Evolutionary conservation across 2,888 invertebrate species (phyloP).

Genomic region (Polyommatus iphigenia): DNA sequence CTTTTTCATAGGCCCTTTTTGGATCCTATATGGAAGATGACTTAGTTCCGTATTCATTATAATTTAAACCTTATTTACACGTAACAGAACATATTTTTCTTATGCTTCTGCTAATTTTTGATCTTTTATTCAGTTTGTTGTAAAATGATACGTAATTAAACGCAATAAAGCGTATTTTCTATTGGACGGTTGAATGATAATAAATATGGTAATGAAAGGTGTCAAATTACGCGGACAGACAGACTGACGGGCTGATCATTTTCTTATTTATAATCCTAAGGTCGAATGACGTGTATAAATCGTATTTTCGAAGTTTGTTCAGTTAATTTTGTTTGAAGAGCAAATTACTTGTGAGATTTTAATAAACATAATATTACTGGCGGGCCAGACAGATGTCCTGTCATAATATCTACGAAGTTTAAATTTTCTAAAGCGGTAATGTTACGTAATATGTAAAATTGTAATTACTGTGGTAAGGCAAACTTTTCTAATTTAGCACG

Average conservation of each 20-base stretch:
- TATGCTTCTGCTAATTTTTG: not conserved
- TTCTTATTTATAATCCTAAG: conserved; percentile 61
- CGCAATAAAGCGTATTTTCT: not conserved
- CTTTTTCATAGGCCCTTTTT: not conserved
- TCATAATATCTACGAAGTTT: not conserved
- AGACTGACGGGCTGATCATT: conserved; percentile 64
- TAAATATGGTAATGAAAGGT: conserved; percentile 79
- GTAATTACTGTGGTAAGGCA: too few species aligned
- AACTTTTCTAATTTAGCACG: too few species aligned
- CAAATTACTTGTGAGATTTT: not conserved
- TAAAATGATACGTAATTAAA: not conserved
- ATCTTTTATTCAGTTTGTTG: not conserved
- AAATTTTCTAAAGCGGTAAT: too few species aligned
- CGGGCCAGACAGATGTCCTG: not conserved
- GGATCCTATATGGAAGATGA: not conserved
- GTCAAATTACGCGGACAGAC: conserved; percentile 73
- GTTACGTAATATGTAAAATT: too few species aligned
- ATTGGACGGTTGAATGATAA: conserved; percentile 49
- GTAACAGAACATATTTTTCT: not conserved
- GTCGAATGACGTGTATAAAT: conserved; percentile 62
- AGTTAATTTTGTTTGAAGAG: not conserved
- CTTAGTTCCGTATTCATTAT: not conserved
- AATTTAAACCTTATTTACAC: not conserved
- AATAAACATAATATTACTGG: not conserved
- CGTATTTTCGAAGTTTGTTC: conserved; percentile 61